Base-by-base conservation (phyloP, 2,113 vertebrate species). In the Ictidomys tridecemlineatus region DNA sequence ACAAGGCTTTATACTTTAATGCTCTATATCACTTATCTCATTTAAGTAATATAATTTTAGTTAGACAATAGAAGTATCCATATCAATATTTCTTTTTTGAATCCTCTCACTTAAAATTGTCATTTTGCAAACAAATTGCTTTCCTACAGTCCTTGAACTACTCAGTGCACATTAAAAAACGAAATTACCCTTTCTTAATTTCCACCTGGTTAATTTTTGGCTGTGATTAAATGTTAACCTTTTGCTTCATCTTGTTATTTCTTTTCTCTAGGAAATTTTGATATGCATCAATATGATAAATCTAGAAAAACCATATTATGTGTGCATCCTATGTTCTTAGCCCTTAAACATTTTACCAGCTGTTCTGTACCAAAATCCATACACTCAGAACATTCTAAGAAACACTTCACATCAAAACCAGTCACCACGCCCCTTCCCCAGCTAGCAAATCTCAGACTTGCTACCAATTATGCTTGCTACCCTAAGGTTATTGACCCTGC, bases 41-140 rank as follows among this genome's bases (percentile, higher is more conserved):
- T 48, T 85, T 53, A 92, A 90, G 42, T 67, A 95, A 72, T 12
- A 58, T 26, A 76, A 58, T 51, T 82, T 94, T 89, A 94, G 61
- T 69, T 88, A 70, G 37, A 16, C 8, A 92, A 79, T 86, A 63
- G 10, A 18, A 65, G 4, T 83, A 72, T 78, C 34, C 20, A 74
- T 65, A 61, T 69, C 61, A 94, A 72, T 48, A 88, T 82, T 88
- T 93, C n/a, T 26, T 79, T 79, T 83, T 26, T 84, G n/a, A 37
- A 82, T 1, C 28, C 1, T 89, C n/a, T 34, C 16, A 4, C 17
- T 83, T 84, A 61, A 34, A 92, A 26, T 67, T 70, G 53, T 37
- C 85, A 93, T 88, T 92, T 83, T 89, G 70, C 17, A 93, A 79
- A 30, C 48, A 39, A 13, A 92, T 73, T 16, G 79, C 26, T 61